Conservation (phyloP, 2,888 invertebrate genomes). For the Agrenia bidenticulata region DNA sequence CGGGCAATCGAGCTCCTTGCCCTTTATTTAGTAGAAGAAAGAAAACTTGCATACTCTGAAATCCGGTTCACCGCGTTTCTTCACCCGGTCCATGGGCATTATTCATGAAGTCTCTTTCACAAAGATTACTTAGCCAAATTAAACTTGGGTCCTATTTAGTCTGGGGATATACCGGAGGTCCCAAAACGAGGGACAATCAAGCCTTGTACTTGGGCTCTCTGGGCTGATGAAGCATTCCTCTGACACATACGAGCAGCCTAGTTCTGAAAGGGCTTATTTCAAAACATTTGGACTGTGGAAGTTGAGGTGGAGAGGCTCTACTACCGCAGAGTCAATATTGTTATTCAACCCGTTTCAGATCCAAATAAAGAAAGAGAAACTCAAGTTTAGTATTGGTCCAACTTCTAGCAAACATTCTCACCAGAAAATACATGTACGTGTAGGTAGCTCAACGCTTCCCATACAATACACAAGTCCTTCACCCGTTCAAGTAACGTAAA, state of each 20-base stretch:
- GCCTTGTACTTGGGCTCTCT: no score
- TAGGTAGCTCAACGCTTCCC: no score
- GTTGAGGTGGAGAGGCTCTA: neutral
- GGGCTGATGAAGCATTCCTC: neutral
- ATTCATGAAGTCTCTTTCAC: constrained; percentile 11
- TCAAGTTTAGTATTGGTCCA: neutral
- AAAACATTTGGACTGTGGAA: neutral
- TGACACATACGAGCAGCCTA: neutral
- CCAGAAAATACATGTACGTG: no score
- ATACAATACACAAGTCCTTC: no score
- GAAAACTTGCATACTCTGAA: neutral
- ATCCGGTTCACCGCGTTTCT: constrained; percentile 6
- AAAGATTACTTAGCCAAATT: constrained; percentile 17
- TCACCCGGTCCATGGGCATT: neutral
- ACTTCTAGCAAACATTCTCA: no score
- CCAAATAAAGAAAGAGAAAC: neutral
- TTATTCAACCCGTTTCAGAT: constrained; percentile 6
- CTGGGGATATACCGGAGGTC: neutral
- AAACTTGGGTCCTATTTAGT: constrained; percentile 5
- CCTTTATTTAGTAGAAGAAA: no score
- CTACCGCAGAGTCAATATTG: neutral
- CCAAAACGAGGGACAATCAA: no score
- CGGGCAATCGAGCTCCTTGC: no score
- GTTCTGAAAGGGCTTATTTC: neutral
- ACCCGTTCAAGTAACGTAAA: no score